Evolutionary conservation across 2,797 vertebrate species (phyloP).

Genomic region (Gephyroberyx darwinii): DNA sequence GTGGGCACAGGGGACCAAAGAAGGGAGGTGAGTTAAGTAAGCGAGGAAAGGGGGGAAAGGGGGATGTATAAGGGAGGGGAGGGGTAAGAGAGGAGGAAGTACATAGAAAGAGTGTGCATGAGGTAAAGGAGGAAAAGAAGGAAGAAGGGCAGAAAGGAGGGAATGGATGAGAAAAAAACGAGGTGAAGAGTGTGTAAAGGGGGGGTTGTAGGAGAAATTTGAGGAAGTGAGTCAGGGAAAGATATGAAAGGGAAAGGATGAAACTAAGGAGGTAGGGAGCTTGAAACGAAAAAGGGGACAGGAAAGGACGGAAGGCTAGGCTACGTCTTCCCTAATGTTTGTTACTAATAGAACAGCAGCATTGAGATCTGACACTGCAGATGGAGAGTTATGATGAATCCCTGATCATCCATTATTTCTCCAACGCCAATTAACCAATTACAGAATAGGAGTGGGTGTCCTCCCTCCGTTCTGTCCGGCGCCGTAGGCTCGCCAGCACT

Average conservation of each 20-base stretch:
- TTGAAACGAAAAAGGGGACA: not conserved
- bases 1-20: slow-evolving; percentile 14
- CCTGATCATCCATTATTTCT: slow-evolving; percentile 41
- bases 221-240: not conserved
- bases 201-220: not conserved
- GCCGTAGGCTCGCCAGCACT: slow-evolving; percentile 29
- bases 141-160: not conserved
- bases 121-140: slow-evolving; percentile 4
- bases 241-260: not conserved
- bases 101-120: slow-evolving; percentile 3
- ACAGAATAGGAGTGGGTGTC: slow-evolving; percentile 37
- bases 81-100: slow-evolving; percentile 8
- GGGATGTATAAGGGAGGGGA: not conserved
- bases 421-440: slow-evolving; percentile 68
- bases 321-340: not conserved
- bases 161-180: not conserved
- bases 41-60: not conserved
- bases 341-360: slow-evolving; percentile 11
- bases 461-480: slow-evolving; percentile 33
- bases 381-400: slow-evolving; percentile 30
- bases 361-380: slow-evolving; percentile 5
- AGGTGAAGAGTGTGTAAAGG: slow-evolving; percentile 8
- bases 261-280: slow-evolving; percentile 17
- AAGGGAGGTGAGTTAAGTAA: slow-evolving; percentile 14
- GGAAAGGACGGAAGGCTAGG: not conserved